Evolutionary conservation across 2,888 invertebrate genomes (phyloP).

Genomic region (Sinotaia quadrata): DNA sequence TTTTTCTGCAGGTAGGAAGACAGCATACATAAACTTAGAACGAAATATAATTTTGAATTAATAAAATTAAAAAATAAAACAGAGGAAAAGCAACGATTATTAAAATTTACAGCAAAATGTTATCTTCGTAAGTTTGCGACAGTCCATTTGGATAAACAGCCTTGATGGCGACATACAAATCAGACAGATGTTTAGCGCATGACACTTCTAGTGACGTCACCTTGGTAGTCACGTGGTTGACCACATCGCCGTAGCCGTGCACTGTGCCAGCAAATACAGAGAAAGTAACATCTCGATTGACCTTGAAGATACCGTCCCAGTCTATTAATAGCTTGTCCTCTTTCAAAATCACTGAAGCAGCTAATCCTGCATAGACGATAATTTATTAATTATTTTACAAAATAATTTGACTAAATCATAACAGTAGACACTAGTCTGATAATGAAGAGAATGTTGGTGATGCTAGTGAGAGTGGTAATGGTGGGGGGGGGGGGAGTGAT

Average conservation of each 20-base stretch:
- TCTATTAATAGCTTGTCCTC: neutral
- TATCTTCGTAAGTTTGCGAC: too few relatives aligned
- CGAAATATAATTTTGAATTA: too few relatives aligned
- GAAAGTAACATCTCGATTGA: constrained; percentile 17
- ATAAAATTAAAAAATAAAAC: too few relatives aligned
- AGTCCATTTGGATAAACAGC: constrained; percentile 12
- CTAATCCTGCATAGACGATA: neutral
- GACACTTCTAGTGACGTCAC: neutral
- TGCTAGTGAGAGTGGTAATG: too few relatives aligned
- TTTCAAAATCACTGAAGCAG: neutral
- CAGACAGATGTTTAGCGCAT: neutral
- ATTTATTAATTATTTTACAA: neutral
- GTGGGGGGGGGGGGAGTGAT: too few relatives aligned
- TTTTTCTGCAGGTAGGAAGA: too few relatives aligned
- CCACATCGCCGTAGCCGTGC: constrained; percentile 20
- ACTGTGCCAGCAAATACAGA: constrained; percentile 13
- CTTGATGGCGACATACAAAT: neutral
- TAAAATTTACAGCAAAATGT: too few relatives aligned
- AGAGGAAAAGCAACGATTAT: too few relatives aligned
- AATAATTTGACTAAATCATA: neutral
- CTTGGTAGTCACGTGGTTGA: constrained; percentile 19
- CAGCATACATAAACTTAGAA: too few relatives aligned
- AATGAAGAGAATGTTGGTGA: too few relatives aligned
- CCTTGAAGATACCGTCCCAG: constrained; percentile 13
- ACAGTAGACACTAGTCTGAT: neutral